Percentiles rank a stretch among this genome's conserved stretches.
phyloP scores from a whole-genome alignment of 2,797 vertebrate genomes.

The Diplodus sargus region DNA sequence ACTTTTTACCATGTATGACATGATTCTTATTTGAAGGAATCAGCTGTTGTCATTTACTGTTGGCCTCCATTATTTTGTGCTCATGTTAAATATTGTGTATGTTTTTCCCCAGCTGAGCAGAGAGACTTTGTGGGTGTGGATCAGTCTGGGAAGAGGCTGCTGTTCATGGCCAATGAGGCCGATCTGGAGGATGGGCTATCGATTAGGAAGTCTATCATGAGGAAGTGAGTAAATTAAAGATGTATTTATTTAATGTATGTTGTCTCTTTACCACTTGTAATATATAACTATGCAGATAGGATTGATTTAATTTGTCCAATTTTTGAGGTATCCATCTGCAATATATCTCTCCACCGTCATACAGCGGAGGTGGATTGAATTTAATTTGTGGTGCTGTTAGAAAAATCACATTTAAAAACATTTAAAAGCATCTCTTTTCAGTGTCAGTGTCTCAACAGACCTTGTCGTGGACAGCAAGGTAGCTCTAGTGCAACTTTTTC shows the following conservation, averaged over 20 bases:
- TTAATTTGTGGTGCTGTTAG: background rate
- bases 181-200: conserved; percentile 96
- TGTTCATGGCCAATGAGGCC: conserved; percentile 98
- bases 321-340: background rate
- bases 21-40: background rate
- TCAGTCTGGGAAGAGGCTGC: conserved; percentile 91
- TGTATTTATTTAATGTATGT: no score
- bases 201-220: conserved; percentile 94
- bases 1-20: background rate
- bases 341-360: background rate
- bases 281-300: background rate
- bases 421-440: no score
- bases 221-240: conserved; percentile 88
- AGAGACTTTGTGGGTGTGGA: conserved; percentile 98
- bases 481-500: no score
- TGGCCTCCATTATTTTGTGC: background rate
- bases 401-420: background rate
- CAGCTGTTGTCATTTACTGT: background rate
- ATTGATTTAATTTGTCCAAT: background rate
- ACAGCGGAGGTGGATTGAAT: background rate
- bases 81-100: conserved; percentile 3
- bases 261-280: background rate
- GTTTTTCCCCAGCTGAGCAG: conserved; percentile 90
- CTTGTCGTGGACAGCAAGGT: no score
- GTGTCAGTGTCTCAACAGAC: no score